Base-by-base conservation (phyloP, 2,797 vertebrate species). In the Miichthys miiuy region DNA sequence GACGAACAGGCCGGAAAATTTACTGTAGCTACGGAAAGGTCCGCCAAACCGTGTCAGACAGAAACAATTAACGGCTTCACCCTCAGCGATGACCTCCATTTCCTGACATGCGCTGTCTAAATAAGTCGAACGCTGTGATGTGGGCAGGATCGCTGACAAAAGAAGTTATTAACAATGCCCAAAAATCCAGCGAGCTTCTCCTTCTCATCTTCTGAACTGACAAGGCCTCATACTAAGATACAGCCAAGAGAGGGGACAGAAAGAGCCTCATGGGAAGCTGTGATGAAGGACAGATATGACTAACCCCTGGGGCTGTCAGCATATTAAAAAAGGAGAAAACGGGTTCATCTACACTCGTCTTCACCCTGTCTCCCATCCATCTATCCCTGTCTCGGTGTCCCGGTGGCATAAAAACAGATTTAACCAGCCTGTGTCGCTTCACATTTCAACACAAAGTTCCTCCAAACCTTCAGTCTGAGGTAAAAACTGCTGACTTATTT, bases 51-150 rank as follows among this genome's bases (percentile, higher is more conserved):
- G 62, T 87, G 86, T 88, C 85, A 87, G 82, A 84, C 67, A 77
- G 80, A 88, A 85, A 83, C 83, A 87, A 91, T 91, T 89, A 90
- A 77, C 16, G 18, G 72, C 67, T 38, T 65, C 76, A 85, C 68
- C 74, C 74, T 88, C 76, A 82, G 82, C 21, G 10, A 62, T 25
- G 58, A 90, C 88, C 86, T 91, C 80, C 82, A 87, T 89, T 87
- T 84, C 74, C 84, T 85, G 76, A 80, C 74, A 85, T 71, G 68
- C 60, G 51, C n/a, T 0, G 10, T 75, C 63, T 80, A 86, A 85
- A 83, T 90, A 68, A 74, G 86, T 80, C 23, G 27, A 88, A 84
- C 76, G 81, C 81, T 66, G 46, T 72, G 51, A 79, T 57, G 65
- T 73, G 75, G 77, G 72, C 18, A 47, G 79, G 66, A 72, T 68